These are phyloP conservation scores for Campylomormyrus tamandua DNA, from an alignment of 2,113 vertebrate species.

Conservation along the genomic window DNA sequence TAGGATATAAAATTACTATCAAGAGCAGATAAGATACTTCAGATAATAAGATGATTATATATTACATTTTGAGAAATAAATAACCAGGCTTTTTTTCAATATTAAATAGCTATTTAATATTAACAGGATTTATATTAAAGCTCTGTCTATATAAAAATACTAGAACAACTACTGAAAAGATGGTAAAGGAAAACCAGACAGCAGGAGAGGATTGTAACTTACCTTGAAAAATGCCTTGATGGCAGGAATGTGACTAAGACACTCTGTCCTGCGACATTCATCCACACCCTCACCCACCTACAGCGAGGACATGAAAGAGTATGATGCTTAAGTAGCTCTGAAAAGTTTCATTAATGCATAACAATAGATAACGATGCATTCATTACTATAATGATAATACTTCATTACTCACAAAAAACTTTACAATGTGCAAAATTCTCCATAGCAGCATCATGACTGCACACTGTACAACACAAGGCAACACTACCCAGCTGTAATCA, in stretches of 20 bases:
- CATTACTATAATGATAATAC: not conserved
- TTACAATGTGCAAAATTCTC: not conserved
- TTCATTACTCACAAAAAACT: not conserved
- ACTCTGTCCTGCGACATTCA: conserved; percentile 31
- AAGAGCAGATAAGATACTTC: not conserved
- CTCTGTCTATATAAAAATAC: not conserved
- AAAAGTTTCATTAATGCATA: not conserved
- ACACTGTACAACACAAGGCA: not conserved
- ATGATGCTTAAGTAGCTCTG: not conserved
- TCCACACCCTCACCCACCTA: conserved; percentile 51
- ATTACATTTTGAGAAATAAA: not conserved
- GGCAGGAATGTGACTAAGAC: conserved; percentile 42
- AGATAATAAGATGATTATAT: not conserved
- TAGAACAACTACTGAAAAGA: not conserved
- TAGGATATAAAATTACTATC: not conserved
- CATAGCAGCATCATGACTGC: not conserved
- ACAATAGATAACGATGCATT: not conserved
- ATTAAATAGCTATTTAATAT: not conserved
- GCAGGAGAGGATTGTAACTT: not conserved
- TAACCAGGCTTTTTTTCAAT: not conserved
- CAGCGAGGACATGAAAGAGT: not conserved
- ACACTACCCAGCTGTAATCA: not conserved
- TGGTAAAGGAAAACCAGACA: not conserved
- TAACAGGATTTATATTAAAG: not conserved
- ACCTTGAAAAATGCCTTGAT: conserved; percentile 55